Base-by-base conservation (phyloP, 2,888 invertebrate species). In the Bembecia ichneumoniformis region DNA sequence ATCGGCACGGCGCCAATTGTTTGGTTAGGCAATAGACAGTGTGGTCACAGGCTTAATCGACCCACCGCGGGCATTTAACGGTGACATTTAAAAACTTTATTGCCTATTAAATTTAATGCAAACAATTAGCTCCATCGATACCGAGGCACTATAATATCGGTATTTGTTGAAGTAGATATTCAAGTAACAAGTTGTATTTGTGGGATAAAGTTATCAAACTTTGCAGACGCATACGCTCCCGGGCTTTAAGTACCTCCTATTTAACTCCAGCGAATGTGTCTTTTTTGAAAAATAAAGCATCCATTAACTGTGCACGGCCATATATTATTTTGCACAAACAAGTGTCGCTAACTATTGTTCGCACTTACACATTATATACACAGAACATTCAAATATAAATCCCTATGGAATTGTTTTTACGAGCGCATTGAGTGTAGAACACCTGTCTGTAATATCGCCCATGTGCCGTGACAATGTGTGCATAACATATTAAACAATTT, bases 21-120 rank as follows among this genome's bases (percentile, higher is more conserved):
- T 84, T 84, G 78, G 67, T 80, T 81, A 82, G 82, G 81, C 73
- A 72, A 74, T 75, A 77, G 71, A 66, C 66, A 63, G 58, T 60
- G 56, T 52, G 54, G 53, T 51, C 61, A 48, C 50, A 57, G 55
- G 61, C 55, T 58, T 59, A 63, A 63, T 59, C 57, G 62, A 60
- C 62, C 62, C 63, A 43, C 56, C 51, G 54, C 52, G 63, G 60
- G 57, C 66, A 63, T 66, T 63, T 64, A 64, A 63, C 59, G 66
- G 65, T 66, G 66, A 71, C 66, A 71, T 68, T 74, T 68, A 63
- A 62, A 71, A 70, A 64, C 71, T 66, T 61, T 77, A 74, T 79
- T 74, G 74, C 71, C 74, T 68, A 76, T 79, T 72, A 76, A 81
- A 75, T 76, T 71, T 65, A 62, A 73, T 67, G 63, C 62, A 63